Percentiles rank a stretch among this genome's conserved stretches.
phyloP scores from a whole-genome alignment of 2,888 invertebrate genomes.

The Nemotelus nigrinus region DNA sequence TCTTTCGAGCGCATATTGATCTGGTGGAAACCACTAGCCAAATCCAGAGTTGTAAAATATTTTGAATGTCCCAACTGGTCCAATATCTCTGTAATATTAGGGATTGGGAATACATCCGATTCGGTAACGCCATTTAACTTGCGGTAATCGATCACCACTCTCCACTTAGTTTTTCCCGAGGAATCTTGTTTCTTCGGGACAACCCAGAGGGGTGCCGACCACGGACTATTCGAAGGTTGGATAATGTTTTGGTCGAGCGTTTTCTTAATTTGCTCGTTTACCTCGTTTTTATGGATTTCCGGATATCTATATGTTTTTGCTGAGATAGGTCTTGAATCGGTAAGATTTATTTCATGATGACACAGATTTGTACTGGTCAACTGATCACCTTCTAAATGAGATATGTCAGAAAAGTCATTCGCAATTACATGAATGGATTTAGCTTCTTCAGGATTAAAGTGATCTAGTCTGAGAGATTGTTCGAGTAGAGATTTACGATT shows the following conservation, averaged over 20 bases:
- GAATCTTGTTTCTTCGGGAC: too few relatives aligned
- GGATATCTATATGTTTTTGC: slow-evolving; percentile 39
- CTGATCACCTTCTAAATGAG: slow-evolving; percentile 56
- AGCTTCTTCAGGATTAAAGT: too few relatives aligned
- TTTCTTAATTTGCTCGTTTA: slow-evolving; percentile 28
- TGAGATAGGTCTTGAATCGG: neutral
- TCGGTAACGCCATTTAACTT: too few relatives aligned
- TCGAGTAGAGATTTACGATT: too few relatives aligned
- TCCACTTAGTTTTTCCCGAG: slow-evolving; percentile 52
- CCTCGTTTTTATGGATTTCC: slow-evolving; percentile 30
- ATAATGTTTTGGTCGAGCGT: too few relatives aligned
- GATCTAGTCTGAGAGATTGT: too few relatives aligned
- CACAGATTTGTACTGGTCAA: slow-evolving; percentile 54
- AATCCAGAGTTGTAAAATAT: slow-evolving; percentile 60
- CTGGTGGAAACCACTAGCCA: slow-evolving; percentile 62
- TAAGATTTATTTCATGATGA: slow-evolving; percentile 16
- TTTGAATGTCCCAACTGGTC: slow-evolving; percentile 59
- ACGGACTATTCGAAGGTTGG: too few relatives aligned
- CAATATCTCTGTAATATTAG: slow-evolving; percentile 59
- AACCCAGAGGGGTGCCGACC: too few relatives aligned
- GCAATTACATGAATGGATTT: too few relatives aligned
- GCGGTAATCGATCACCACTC: slow-evolving; percentile 60
- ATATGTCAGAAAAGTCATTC: slow-evolving; percentile 51
- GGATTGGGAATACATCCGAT: slow-evolving; percentile 59
- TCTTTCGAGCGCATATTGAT: slow-evolving; percentile 56